Base-by-base conservation (phyloP, 2,888 invertebrate genomes). In the Gnatocerus cornutus region DNA sequence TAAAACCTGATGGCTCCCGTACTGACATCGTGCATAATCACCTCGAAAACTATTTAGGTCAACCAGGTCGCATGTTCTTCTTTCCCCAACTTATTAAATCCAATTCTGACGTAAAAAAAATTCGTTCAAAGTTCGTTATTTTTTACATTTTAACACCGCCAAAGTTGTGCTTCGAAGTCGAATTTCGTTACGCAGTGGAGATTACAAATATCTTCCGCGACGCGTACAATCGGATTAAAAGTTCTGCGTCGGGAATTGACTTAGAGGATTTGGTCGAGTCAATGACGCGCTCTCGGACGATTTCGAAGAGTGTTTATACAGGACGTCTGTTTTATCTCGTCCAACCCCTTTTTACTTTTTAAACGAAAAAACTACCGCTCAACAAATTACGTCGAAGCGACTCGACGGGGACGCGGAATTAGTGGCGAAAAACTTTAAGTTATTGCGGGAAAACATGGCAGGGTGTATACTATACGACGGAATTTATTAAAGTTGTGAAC, bases 171-270 rank as follows among this genome's bases (percentile, higher is more conserved):
- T 30, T 5, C 48, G 45, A 50, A 56, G 55, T 62, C 12, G 43
- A 58, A 69, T 65, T 59, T 65, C 48, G 58, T 69, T 69, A 64
- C 56, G 65, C 69, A 65, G 65, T 59, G 55, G 55, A 69, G 59
- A 69, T 69, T 69, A 65, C 69, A 69, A 69, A 69, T 69, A 69
- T 65, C 61, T 55, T 55, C 16, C 41, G 58, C 53, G 59, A 58
- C 46, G 30, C 55, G 46, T 53, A 69, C 68, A 69, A 69, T 65
- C 53, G 65, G 59, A 69, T 69, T 69, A 69, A 69, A 69, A 69
- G 30, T 69, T 68, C 63, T 39, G 33, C 21, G 16, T 21, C 12
- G 66, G 14, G 37, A 61, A 41, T 55, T 53, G 65, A 69, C 45
- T 59, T 59, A 52, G 43, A 52, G 46, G 56, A 68, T 63, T 63